Percentiles rank a stretch among this genome's conserved stretches.
These are phyloP conservation scores for Ammodytes marinus DNA, from an alignment of 2,113 vertebrate species.

Conservation along the genomic window DNA sequence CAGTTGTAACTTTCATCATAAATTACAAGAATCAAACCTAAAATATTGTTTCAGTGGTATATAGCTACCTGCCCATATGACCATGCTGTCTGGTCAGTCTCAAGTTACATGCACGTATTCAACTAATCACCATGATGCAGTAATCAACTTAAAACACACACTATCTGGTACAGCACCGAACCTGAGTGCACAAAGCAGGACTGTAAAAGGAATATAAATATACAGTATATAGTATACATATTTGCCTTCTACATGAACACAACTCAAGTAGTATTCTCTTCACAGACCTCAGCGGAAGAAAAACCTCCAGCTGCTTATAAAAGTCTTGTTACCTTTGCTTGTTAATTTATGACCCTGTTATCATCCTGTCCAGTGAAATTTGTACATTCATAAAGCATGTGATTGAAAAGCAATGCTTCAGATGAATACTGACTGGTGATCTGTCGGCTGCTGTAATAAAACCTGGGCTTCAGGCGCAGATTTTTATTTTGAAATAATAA, in stretches of 20 bases:
- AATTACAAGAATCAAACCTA: background rate
- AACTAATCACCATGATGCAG: slow-evolving; percentile 29
- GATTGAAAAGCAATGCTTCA: slow-evolving; percentile 98
- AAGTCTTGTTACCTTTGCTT: slow-evolving; percentile 86
- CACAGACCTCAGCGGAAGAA: slow-evolving; percentile 59
- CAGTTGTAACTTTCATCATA: no score
- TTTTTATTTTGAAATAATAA: slow-evolving; percentile 99
- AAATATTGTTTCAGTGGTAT: slow-evolving; percentile 14
- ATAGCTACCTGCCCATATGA: background rate
- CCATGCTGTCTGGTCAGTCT: background rate
- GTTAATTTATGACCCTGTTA: slow-evolving; percentile 87
- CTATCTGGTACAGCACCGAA: slow-evolving; percentile 23
- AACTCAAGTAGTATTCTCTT: slow-evolving; percentile 52
- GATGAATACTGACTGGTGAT: slow-evolving; percentile 96
- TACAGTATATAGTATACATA: slow-evolving; percentile 59
- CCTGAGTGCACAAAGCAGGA: slow-evolving; percentile 35
- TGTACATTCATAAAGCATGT: slow-evolving; percentile 95
- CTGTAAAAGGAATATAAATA: slow-evolving; percentile 52
- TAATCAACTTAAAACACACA: slow-evolving; percentile 30
- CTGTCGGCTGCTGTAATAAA: slow-evolving; percentile 98
- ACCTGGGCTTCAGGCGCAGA: slow-evolving; percentile 96
- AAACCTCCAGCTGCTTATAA: slow-evolving; percentile 78
- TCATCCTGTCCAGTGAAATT: slow-evolving; percentile 92
- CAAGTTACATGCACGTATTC: background rate
- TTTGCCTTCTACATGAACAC: slow-evolving; percentile 76